Evolutionary conservation across 2,888 invertebrate genomes (phyloP), one percentile per base, ranked within the genome.

Genomic region (Yponomeuta sedellus): DNA sequence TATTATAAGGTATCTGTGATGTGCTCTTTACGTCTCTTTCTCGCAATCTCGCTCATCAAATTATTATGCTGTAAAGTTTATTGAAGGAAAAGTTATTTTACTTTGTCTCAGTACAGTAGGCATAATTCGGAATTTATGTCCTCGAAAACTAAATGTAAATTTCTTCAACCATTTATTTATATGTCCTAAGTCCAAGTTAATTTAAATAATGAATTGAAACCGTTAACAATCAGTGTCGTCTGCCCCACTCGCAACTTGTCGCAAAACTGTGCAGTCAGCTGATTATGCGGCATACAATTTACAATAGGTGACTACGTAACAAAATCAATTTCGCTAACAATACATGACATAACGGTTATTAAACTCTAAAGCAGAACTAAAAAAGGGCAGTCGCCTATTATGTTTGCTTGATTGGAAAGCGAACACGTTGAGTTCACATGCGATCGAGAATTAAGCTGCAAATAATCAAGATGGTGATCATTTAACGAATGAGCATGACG

Each of bases 381-480:
- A 52, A 77, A 79, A 79, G 80, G 81, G 81, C 80, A 71, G 82
- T 34, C 8, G 34, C 34, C 34, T 34, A 34, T 34, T 79, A 74
- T 72, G 69, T 28, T 62, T 19, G 40, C 39, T 64, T 64, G 63
- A 64, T 64, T 64, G 39, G 63, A 64, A 64, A 64, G 63, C n/a
- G 63, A 12, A 72, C 73, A 73, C 71, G 73, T 71, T 69, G 64
- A 69, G 72, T 77, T 77, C 73, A 74, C 77, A 79, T 77, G 77
- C 77, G 72, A 72, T 72, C 64, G 71, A 71, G 70, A 69, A 61
- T 34, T 25, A 61, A 61, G 28, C 34, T 61, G 61, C 5, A 25
- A 61, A 34, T 61, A 61, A 61, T 28, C 3, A 61, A 61, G 61
- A 61, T 28, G 61, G 28, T 61, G n/a, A 28, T 61, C n/a, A 34